Base-by-base conservation (phyloP, 2,888 invertebrate species). In the Drosophila siamana region DNA sequence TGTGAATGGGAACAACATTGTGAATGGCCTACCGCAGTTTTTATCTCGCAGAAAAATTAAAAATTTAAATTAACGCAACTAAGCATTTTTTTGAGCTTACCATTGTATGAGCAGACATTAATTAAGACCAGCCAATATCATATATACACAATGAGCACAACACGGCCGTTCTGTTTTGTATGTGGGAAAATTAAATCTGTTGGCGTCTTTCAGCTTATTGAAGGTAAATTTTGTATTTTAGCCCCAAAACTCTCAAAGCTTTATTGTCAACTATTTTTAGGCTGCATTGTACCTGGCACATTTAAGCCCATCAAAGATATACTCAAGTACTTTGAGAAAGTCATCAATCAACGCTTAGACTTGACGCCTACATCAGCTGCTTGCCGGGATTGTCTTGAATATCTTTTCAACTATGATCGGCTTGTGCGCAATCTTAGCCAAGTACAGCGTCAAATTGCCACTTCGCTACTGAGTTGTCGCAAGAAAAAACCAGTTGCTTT, bases 301-400 rank as follows among this genome's bases (percentile, higher is more conserved):
- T 83, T 83, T 15, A 83, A 83, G 56, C 82, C 82, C 1, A 83
- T 83, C 1, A 83, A 83, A 47, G 82, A 86, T 30, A 83, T 83
- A 22, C 11, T 83, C 0, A 83, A 83, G 48, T 81, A 86, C 30
- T 83, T 83, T 44, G 82, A 83, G 24, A 83, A 81, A 43, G 76
- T 83, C 9, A 86, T 83, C 9, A 79, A 87, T 36, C 83, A 82
- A 40, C 79, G 79, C 1, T 52, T 83, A 57, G 82, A 77, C 0
- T 24, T 83, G 6, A 56, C 48, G 5, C 79, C 87, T n/a, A 81
- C 51, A 2, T 87, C 87, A 0, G 26, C 74, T 2, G 87, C 85
- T 4, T 85, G 87, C 28, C 59, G 74, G 6, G 83, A 87, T 46
- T 87, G 83, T 33, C 51, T 87, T 36, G 87, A 83, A 54, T 87